phyloP scores from a whole-genome alignment of 2,888 invertebrate species.

The Salticus scenicus region DNA sequence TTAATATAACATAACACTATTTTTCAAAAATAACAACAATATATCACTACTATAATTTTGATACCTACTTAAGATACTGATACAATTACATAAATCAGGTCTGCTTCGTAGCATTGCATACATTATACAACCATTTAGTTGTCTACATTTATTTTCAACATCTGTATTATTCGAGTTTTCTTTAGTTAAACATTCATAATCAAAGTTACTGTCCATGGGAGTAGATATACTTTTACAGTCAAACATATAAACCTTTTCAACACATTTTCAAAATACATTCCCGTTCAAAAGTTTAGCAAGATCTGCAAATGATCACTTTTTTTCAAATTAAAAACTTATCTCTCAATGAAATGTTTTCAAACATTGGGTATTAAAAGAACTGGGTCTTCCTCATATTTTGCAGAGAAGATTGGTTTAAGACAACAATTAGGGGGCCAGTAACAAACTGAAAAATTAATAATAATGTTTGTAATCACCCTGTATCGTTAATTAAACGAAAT shows the following conservation, averaged over 20 bases:
- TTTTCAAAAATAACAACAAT: not conserved
- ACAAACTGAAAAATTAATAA: no score
- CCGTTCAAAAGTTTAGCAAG: no score
- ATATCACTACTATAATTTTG: constrained; percentile 2
- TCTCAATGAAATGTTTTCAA: no score
- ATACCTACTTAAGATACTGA: constrained; percentile 22
- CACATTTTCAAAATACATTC: constrained; percentile 15
- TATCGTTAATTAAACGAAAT: no score
- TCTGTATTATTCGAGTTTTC: not conserved
- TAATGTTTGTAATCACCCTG: no score
- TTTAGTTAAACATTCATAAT: not conserved
- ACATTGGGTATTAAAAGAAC: no score
- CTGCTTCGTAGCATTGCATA: constrained; percentile 26
- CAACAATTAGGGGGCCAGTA: no score
- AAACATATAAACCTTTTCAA: constrained; percentile 25
- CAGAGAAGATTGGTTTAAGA: no score
- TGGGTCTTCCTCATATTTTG: no score
- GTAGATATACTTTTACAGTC: constrained; percentile 21
- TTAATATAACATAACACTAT: constrained; percentile 4
- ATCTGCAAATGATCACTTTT: no score
- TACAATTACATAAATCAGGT: constrained; percentile 24
- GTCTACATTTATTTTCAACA: constrained; percentile 30
- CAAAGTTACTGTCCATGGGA: not conserved
- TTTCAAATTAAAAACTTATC: no score
- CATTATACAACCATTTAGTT: constrained; percentile 26